Percentiles rank a stretch among this genome's conserved stretches.
Evolutionary conservation across 2,113 vertebrate genomes (phyloP).

Genomic region (Emydocephalus ijimae): DNA sequence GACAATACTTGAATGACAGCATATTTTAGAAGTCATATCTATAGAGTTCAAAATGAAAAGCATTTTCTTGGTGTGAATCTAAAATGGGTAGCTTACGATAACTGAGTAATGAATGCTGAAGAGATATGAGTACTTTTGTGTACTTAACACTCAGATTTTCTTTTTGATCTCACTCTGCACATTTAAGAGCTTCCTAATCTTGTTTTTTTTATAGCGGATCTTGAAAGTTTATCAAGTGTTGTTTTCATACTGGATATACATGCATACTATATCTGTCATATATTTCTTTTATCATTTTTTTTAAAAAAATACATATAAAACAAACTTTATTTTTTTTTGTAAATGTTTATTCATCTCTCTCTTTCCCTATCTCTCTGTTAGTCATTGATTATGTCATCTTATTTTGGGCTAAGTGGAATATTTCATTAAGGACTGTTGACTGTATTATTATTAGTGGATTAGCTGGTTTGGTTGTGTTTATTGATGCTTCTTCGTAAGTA

Average conservation of each 20-base stretch:
- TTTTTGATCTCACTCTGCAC: slow-evolving; percentile 46
- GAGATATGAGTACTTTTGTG: slow-evolving; percentile 53
- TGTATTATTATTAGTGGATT: background rate
- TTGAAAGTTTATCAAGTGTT: slow-evolving; percentile 50
- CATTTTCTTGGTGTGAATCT: slow-evolving; percentile 58
- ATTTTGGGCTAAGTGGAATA: background rate
- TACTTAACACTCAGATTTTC: slow-evolving; percentile 53
- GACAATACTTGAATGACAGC: slow-evolving; percentile 54
- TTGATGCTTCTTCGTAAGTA: background rate
- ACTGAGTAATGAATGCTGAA: slow-evolving; percentile 47
- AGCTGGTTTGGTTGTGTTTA: background rate
- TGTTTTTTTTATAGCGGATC: slow-evolving; percentile 37
- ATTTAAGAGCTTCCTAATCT: slow-evolving; percentile 49
- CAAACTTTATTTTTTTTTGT: slow-evolving; percentile 20
- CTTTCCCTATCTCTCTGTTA: background rate
- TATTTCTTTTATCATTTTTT: background rate
- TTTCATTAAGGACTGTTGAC: background rate
- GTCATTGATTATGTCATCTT: background rate
- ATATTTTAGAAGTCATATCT: slow-evolving; percentile 49
- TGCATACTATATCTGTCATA: background rate
- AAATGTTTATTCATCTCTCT: background rate
- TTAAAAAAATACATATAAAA: background rate
- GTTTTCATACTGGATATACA: slow-evolving; percentile 14
- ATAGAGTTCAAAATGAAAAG: slow-evolving; percentile 39
- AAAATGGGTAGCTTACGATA: slow-evolving; percentile 51